These are phyloP conservation scores for Tethya wilhelma DNA, from an alignment of 37 sponge, comb jelly and placozoan species.

Conservation along the genomic window DNA sequence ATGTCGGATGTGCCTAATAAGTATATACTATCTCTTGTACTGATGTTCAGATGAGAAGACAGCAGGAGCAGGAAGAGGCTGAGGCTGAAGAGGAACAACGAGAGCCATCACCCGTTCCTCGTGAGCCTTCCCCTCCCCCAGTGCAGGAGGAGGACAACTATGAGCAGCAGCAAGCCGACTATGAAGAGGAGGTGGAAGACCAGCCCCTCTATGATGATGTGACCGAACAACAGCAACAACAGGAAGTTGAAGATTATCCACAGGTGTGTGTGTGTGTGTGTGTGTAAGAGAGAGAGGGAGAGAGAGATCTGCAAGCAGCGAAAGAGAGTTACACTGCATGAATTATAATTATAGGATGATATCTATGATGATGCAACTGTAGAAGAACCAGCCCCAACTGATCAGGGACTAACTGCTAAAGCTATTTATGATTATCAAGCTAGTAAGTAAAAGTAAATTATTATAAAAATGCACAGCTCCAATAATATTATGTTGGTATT, in stretches of 20 bases:
- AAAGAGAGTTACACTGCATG: background rate
- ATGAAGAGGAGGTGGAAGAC: background rate
- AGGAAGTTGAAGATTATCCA: no score
- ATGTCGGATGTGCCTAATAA: no score
- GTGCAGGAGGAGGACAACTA: slow-evolving; percentile 1
- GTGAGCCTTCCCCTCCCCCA: no score
- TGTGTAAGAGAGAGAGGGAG: no score
- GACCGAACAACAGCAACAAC: no score
- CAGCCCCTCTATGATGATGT: background rate
- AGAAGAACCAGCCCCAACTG: background rate
- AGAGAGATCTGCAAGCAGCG: no score
- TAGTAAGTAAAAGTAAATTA: slow-evolving; percentile 23
- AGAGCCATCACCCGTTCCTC: background rate
- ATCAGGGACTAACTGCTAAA: slow-evolving; percentile 60
- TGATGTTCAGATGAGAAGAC: background rate
- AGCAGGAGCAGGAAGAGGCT: slow-evolving; percentile 7
- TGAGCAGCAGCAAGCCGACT: slow-evolving; percentile 5
- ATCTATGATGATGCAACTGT: background rate
- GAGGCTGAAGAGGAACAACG: background rate
- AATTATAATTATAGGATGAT: background rate
- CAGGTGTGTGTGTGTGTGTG: no score
- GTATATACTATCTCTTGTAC: no score
- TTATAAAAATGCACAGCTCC: background rate
- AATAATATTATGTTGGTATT: background rate
- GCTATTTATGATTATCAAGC: slow-evolving; percentile 94